Evolutionary conservation across 2,888 invertebrate genomes (phyloP).

Genomic region (Drosophila recens): DNA sequence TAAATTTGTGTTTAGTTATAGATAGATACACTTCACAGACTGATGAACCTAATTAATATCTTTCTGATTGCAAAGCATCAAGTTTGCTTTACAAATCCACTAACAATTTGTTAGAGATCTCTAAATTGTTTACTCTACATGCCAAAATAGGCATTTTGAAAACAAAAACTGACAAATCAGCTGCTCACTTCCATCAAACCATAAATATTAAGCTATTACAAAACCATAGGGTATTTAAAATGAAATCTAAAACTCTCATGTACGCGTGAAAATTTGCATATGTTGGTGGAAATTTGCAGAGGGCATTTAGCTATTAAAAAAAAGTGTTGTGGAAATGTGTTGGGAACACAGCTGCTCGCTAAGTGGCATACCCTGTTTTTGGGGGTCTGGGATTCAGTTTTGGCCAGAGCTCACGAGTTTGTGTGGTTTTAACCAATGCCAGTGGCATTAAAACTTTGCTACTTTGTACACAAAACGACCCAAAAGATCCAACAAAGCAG

Average conservation of each 20-base stretch:
- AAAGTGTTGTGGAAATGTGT: conserved; percentile 20
- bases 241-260: conserved; percentile 32
- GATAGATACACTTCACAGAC: background rate
- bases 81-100: background rate
- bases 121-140: conserved; percentile 3
- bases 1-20: background rate
- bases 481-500: conserved; percentile 3
- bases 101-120: background rate
- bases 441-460: conserved; percentile 68
- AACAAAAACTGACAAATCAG: conserved; percentile 20
- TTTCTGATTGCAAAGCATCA: background rate
- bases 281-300: conserved; percentile 66
- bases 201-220: conserved; percentile 3
- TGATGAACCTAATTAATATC: background rate
- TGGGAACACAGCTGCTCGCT: conserved; percentile 58
- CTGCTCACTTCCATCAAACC: conserved; percentile 21
- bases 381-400: conserved; percentile 1
- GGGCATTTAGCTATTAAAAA: conserved; percentile 29
- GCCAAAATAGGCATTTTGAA: background rate
- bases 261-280: conserved; percentile 77
- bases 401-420: conserved; percentile 37
- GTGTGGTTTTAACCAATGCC: conserved; percentile 51
- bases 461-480: conserved; percentile 34
- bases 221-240: conserved; percentile 32
- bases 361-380: conserved; percentile 44